Evolutionary conservation across 1,140 invertebrate species (phyloP), one percentile per base, ranked within the genome.

Genomic region (Drosophila paulistorum): DNA sequence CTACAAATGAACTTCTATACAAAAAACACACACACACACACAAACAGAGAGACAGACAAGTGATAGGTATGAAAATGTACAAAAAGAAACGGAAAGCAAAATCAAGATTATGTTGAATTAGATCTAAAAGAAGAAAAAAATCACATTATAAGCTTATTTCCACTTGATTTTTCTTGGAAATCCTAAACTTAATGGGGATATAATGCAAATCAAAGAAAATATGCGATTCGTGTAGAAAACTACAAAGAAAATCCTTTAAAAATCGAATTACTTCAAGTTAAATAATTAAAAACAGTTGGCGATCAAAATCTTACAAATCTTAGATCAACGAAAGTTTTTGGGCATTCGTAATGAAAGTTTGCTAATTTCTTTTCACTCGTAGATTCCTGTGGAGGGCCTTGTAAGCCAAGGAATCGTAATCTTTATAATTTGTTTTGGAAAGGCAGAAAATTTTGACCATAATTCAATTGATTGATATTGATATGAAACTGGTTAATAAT

Each of bases 71-170:
- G 17, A 39, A 7, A 23, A 62, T 64, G 72, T 77, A 57, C 65
- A 82, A 54, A 70, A 68, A 41, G 14, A 45, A 51, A 51, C 45
- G 17, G 17, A 51, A 51, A 11, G 7, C 17, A 23, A 51, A 51
- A 51, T 23, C 45, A 20, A 51, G 14, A 45, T 45, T 45, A 17
- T 48, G 7, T 20, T 30, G 30, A 30, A 30, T 30, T 30, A 30
- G 30, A 30, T 30, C 6, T 30, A 30, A 30, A 7, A 30, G 6
- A 7, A 30, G 6, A 17, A 48, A 20, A 48, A 17, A 48, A 7
- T 48, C 2, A 7, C 45, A 48, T 17, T 9, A 48, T 48, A 17
- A 48, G 7, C 14, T 48, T 48, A 48, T 48, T 45, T 48, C 17
- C 9, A 48, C 14, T 48, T 48, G 45, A 20, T 48, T 48, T 48